Base-by-base conservation (phyloP, 2,888 invertebrate genomes). In the Chrysodeixis includens region DNA sequence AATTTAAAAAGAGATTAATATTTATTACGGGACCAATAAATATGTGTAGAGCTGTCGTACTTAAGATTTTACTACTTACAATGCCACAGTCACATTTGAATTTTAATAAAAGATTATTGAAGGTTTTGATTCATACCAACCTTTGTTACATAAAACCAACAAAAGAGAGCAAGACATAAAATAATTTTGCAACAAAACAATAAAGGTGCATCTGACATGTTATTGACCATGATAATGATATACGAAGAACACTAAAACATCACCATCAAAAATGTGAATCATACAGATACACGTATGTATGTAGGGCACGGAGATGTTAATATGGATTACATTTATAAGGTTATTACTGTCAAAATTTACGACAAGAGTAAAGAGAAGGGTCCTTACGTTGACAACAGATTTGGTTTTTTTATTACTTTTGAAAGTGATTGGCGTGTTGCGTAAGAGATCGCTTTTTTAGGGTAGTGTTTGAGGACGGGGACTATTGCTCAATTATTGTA, bases 361-460 rank as follows among this genome's bases (percentile, higher is more conserved):
- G 89, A 88, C 49, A 78, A 58, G 59, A 66, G 74, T 74, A 81
- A 87, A 88, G 84, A 83, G 87, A 90, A 87, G 86, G 87, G 85
- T 84, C 78, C 79, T 84, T 82, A 51, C 61, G 79, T 69, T 73
- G 78, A 65, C 66, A 63, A 74, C 69, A 74, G 61, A 73, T 81
- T 85, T 81, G 76, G 85, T 74, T 70, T 86, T 91, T 92, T 92
- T 89, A 92, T 87, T 82, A 87, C 88, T 89, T 93, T 92, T 88
- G 93, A 94, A 94, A 93, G 93, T 93, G 88, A 91, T 90, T 88
- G 89, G 64, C 61, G 66, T 81, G 81, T 92, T 91, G 88, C 86
- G 85, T 76, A 91, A 92, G 79, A 67, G 57, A 80, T 82, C 73
- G 73, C n/a, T 71, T 79, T 90, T 89, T 89, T 86, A 86, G 77